A percentile compares a stretch with the other conserved stretches of the same genome.
phyloP scores from a whole-genome alignment of 2,113 vertebrate genomes.

The Arenaria interpres region DNA sequence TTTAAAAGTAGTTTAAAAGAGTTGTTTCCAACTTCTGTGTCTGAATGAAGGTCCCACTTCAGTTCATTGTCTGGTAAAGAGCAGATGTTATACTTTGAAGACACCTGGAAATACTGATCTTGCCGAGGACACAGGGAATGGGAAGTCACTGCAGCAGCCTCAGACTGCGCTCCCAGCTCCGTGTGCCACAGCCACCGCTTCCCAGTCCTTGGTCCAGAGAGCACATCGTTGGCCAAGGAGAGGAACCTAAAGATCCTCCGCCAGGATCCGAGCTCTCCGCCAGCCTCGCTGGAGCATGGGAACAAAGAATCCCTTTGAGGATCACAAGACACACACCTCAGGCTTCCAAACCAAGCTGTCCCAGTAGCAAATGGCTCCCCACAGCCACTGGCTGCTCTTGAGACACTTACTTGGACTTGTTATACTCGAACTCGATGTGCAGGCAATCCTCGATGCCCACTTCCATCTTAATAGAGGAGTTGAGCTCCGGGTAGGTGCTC shows the following conservation, averaged over 20 bases:
- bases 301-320: background rate
- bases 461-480: conserved; percentile 99
- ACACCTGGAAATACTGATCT: background rate
- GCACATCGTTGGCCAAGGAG: background rate
- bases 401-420: conserved; percentile 96
- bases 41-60: background rate
- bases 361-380: background rate
- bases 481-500: conserved; percentile 94
- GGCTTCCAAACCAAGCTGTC: background rate
- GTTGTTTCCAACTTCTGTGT: background rate
- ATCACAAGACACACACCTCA: background rate
- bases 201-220: background rate
- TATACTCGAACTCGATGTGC: conserved; percentile 99
- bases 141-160: background rate
- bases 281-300: background rate
- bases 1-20: background rate
- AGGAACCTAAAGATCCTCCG: background rate
- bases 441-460: conserved; percentile 98
- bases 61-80: background rate
- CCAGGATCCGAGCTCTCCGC: background rate
- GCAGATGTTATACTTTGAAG: background rate
- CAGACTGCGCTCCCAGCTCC: background rate
- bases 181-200: background rate
- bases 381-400: background rate
- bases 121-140: background rate